These are phyloP conservation scores for Triplophysa siluroides DNA, from an alignment of 2,113 vertebrate genomes.

Conservation along the genomic window DNA sequence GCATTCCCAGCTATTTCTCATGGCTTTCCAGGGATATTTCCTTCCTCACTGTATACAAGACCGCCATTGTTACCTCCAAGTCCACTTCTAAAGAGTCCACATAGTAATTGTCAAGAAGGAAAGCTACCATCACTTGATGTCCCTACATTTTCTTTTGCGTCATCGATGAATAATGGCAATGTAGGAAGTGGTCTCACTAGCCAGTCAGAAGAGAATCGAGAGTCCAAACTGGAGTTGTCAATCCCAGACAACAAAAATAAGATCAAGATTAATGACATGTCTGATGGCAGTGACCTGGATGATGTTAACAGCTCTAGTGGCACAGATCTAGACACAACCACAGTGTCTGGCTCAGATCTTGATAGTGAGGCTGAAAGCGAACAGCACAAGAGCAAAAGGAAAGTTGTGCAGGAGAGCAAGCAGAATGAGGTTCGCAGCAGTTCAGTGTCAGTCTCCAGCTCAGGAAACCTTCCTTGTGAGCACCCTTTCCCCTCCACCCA, in stretches of 20 bases:
- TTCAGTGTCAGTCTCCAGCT: conserved; percentile 72
- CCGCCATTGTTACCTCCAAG: conserved; percentile 92
- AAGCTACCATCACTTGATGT: conserved; percentile 87
- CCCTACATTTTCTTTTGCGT: conserved; percentile 81
- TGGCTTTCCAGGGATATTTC: conserved; percentile 92
- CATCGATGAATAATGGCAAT: conserved; percentile 74
- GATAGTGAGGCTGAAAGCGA: conserved; percentile 89
- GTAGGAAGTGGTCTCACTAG: conserved; percentile 61
- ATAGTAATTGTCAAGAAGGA: conserved; percentile 83
- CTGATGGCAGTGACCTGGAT: conserved; percentile 96
- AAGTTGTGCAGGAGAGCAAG: conserved; percentile 73
- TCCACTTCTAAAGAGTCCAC: conserved; percentile 88
- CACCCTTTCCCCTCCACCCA: conserved; percentile 87
- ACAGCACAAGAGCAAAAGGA: conserved; percentile 75
- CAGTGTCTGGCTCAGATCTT: conserved; percentile 91
- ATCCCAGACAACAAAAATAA: conserved; percentile 83
- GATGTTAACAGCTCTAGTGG: conserved; percentile 96
- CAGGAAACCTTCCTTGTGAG: conserved; percentile 74
- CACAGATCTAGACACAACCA: conserved; percentile 95
- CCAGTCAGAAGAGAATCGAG: conserved; percentile 80
- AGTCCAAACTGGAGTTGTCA: conserved; percentile 78
- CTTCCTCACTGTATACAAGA: conserved; percentile 89
- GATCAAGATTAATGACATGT: conserved; percentile 87
- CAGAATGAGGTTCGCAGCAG: conserved; percentile 76
- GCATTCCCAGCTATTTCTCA: conserved; percentile 79